Evolutionary conservation across 2,797 vertebrate species (phyloP), one percentile per base, ranked within the genome.

Genomic region (Sylvia borin): DNA sequence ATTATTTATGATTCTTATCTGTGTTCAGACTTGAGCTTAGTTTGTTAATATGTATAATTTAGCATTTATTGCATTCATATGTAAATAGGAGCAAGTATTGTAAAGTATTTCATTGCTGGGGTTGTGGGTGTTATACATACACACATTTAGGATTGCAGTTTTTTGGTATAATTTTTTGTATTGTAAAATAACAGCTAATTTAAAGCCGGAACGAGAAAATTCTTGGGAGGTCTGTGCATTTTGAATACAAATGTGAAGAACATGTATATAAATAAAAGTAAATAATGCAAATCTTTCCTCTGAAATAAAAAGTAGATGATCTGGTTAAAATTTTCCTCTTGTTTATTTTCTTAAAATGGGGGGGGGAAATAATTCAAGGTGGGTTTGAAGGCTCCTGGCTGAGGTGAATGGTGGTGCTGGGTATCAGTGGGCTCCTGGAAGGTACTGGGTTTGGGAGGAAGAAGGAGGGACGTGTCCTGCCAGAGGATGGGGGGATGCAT

Each of bases 1-100:
- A 95, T 97, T 97, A 94, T 97, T 98, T 96, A 91, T 87, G 1
- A 84, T 97, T 96, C 81, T 94, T 95, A 89, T 47, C 91, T 40
- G 79, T 96, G 95, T 97, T 97, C 94, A 57, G 80, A 97, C 91
- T 95, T 86, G 81, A 96, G 96, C 95, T 97, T 98, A 96, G 97
- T 97, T 98, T 98, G 98, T 99, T 98, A 98, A 99, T 99, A 99
- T 99, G 98, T 99, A 99, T 99, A 98, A 99, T 99, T 99, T 98
- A 98, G 98, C 98, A 98, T 97, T 97, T 96, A 97, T 97, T 97
- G 98, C 98, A 98, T 98, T 98, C 97, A 95, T 98, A 97, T 99
- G 99, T 99, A 99, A 98, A 99, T 99, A 99, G 68, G 96, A 98
- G 98, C 98, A 98, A 98, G 98, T 99, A 98, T 99, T 99, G 99